Evolutionary conservation across 2,888 invertebrate species (phyloP).

Genomic region (Anagyrus pseudococci): DNA sequence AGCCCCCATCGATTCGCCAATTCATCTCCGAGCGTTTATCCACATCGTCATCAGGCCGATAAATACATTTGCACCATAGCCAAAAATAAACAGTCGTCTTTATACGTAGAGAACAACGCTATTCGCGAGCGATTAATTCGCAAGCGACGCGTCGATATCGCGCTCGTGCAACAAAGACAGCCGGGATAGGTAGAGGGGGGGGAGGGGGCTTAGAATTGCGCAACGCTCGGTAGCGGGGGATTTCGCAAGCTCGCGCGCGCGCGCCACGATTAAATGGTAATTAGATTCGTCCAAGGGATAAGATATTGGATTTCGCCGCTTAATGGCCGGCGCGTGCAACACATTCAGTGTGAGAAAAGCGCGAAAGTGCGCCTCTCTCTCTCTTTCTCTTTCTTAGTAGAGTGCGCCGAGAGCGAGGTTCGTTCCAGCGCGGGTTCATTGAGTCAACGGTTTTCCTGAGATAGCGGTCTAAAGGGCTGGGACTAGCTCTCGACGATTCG

Average conservation of each 20-base stretch:
- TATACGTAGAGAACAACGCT: too few relatives aligned
- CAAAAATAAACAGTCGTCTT: too few relatives aligned
- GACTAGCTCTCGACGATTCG: not conserved
- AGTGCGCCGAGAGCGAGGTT: not conserved
- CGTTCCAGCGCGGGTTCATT: not conserved
- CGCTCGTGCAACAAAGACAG: too few relatives aligned
- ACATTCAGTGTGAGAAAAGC: conserved; percentile 29
- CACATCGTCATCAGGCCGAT: too few relatives aligned
- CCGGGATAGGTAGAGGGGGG: too few relatives aligned
- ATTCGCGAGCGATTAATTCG: too few relatives aligned
- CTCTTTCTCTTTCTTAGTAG: too few relatives aligned
- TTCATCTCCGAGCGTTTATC: too few relatives aligned
- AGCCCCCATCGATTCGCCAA: too few relatives aligned
- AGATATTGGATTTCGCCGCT: conserved; percentile 21
- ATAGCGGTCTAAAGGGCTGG: conserved; percentile 11
- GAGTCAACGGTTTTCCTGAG: conserved; percentile 1
- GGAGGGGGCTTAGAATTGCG: not conserved
- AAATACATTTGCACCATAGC: too few relatives aligned
- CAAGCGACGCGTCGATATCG: too few relatives aligned
- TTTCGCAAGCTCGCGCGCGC: conserved; percentile 1
- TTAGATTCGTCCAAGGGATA: conserved; percentile 31
- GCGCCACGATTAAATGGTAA: conserved; percentile 35
- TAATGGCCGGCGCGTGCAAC: not conserved
- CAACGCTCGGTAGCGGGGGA: not conserved
- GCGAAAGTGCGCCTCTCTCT: conserved; percentile 5